phyloP scores from a whole-genome alignment of 2,797 vertebrate genomes.

The Periophthalmus magnuspinnatus region DNA sequence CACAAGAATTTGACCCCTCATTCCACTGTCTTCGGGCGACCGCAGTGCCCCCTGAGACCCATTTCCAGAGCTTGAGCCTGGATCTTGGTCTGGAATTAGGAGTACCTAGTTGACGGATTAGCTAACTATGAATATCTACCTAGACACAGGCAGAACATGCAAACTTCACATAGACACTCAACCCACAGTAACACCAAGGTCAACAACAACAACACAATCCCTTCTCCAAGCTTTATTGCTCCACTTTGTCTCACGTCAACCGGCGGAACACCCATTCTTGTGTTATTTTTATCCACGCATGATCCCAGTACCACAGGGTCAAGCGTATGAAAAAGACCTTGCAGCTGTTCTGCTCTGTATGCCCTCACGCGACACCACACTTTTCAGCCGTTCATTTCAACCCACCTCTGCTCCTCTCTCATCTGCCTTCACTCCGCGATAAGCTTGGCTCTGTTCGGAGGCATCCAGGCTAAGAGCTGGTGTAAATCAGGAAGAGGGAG shows the following conservation, averaged over 20 bases:
- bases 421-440: neutral
- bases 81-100: no score
- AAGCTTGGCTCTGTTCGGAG: neutral
- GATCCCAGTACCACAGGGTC: constrained; percentile 34
- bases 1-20: no score
- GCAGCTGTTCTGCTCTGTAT: constrained; percentile 41
- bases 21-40: no score
- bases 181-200: neutral
- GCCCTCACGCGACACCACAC: constrained; percentile 22
- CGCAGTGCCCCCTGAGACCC: no score
- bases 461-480: constrained; percentile 5
- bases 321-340: constrained; percentile 3
- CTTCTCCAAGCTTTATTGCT: constrained; percentile 26
- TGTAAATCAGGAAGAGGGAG: constrained; percentile 19
- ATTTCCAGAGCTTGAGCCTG: no score
- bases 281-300: constrained; percentile 35
- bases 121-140: no score
- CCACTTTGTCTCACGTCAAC: constrained; percentile 20
- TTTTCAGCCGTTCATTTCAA: neutral
- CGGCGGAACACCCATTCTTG: constrained; percentile 24
- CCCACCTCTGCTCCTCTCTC: neutral
- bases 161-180: neutral
- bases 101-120: no score
- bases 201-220: neutral
- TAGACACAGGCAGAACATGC: no score